phyloP scores from a whole-genome alignment of 92 coral and sea anemone species.

The Galaxea fascicularis region DNA sequence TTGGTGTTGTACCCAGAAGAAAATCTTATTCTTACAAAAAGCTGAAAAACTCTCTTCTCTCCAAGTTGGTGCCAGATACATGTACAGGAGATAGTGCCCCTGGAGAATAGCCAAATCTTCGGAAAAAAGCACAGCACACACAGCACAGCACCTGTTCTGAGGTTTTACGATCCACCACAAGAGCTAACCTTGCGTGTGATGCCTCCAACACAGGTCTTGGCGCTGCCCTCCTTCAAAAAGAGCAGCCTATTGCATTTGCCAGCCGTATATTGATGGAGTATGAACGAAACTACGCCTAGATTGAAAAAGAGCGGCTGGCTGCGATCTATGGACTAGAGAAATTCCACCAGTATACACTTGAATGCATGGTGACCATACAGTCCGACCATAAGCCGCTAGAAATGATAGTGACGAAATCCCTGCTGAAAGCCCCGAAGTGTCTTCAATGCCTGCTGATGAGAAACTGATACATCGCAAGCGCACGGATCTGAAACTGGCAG shows the following conservation, averaged over 20 bases:
- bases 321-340: constrained; percentile 4
- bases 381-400: constrained; percentile 23
- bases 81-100: too few relatives aligned
- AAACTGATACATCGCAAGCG: background rate
- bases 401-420: constrained; percentile 7
- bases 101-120: too few relatives aligned
- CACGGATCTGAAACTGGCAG: too few relatives aligned
- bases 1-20: background rate
- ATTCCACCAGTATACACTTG: background rate
- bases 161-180: constrained; percentile 27
- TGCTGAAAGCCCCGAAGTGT: background rate
- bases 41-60: constrained; percentile 22
- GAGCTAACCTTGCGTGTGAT: constrained; percentile 10
- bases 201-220: constrained; percentile 2
- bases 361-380: constrained; percentile 19
- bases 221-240: constrained; percentile 10
- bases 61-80: too few relatives aligned
- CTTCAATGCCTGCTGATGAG: background rate
- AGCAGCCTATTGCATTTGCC: background rate
- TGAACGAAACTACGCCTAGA: too few relatives aligned
- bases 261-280: too few relatives aligned
- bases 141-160: constrained; percentile 1
- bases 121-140: too few relatives aligned
- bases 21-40: background rate
- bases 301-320: background rate